Base-by-base conservation (phyloP, 2,797 vertebrate genomes). In the Harpagifer antarcticus region DNA sequence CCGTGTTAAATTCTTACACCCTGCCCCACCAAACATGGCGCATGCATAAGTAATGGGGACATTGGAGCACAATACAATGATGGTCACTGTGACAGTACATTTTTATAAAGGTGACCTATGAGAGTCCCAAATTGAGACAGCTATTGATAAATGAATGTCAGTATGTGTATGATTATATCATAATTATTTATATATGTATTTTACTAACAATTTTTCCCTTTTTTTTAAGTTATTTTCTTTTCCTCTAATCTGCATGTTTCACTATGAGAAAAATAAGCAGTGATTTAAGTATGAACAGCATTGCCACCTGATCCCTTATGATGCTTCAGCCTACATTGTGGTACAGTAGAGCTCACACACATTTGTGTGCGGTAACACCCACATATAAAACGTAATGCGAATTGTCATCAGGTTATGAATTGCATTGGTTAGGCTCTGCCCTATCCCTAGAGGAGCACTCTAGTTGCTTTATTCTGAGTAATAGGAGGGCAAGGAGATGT, bases 1-100 rank as follows among this genome's bases (percentile, higher is more conserved):
- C 40, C 70, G 68, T 58, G 42, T 72, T 78, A n/a, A 69, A 64
- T 43, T 47, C 54, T 47, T 55, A 76, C 76, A 27, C 71, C 81
- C 83, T 76, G n/a, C 27, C 80, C 37, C 57, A 66, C 68, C 45
- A 80, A 74, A 70, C 19, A 40, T 61, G 13, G 11, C 33, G 27
- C 16, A 62, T 37, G 68, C 37, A 13, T 37, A 10, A 49, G 27
- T 50, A 16, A 52, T 45, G 19, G 44, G 31, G 72, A 56, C 50
- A 54, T 3, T 66, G 42, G 61, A 67, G 50, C 20, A 47, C 9
- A 58, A 23, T 45, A 19, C 27, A 7, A 59, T 54, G 11, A 43
- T 19, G 8, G 2, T 72, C 13, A 37, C 19, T 65, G 12, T 31
- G 50, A 48, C 31, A n/a, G 45, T 50, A 44, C 16, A 37, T 23